Base-by-base conservation (phyloP, 2,113 vertebrate species). In the Protobothrops flavoviridis region DNA sequence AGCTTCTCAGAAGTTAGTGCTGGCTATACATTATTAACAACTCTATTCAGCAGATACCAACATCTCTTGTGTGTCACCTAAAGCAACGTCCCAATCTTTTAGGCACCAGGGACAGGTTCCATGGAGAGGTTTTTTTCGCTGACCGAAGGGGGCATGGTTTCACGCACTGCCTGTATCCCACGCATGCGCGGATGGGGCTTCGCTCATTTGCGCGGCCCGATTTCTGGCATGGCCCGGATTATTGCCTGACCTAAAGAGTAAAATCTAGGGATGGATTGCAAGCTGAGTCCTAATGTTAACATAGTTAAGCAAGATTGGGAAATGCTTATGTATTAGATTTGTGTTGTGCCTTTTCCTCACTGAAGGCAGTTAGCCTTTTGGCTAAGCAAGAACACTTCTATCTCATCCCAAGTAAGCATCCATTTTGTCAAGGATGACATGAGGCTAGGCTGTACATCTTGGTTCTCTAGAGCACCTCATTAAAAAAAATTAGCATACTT, bases 161-260 rank as follows among this genome's bases (percentile, higher is more conserved):
- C 64, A 69, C 1, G 5, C 0, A 0, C 4, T 69, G 29, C 64
- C 12, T n/a, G 29, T 33, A 15, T 69, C 61, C 61, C 15, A 13
- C 64, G 0, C 29, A 69, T 69, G 29, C 12, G 0, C 12, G 0
- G 29, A 69, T 69, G 64, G 29, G 29, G 61, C 12, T 69, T n/a
- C 10, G 4, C 4, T 69, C 11, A 6, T 69, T 69, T 69, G 29
- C 0, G 0, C n/a, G 29, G 5, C 29, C 29, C 12, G 0, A 33
- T 69, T 33, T 33, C 29, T 69, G 29, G 29, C 0, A 0, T 5
- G 64, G 29, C 12, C n/a, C 13, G 0, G 29, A 69, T 13, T 69
- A 29, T 29, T 69, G 64, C 64, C 29, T 6, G 29, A 74, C 15
- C 15, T 74, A 33, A 74, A 81, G 33, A 81, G 6, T 81, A 39